Percentiles rank a stretch among this genome's conserved stretches.
Evolutionary conservation across 2,113 vertebrate species (phyloP).

Genomic region (Eleginops maclovinus): DNA sequence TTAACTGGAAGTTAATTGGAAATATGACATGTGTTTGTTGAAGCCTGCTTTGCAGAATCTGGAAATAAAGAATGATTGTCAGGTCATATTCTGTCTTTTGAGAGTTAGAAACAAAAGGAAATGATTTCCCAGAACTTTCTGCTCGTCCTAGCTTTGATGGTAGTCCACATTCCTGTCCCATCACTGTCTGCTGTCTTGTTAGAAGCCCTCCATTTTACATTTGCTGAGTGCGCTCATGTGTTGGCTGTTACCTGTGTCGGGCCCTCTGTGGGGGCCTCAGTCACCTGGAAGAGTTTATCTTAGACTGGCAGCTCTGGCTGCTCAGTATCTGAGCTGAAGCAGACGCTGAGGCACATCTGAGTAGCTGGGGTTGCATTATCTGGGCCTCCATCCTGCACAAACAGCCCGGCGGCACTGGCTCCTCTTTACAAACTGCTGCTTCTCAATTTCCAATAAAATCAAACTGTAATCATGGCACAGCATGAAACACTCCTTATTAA

Average conservation of each 20-base stretch:
- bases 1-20: constrained; percentile 68
- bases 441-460: constrained; percentile 3
- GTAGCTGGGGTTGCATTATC: no score
- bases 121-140: background rate
- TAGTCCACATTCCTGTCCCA: constrained; percentile 18
- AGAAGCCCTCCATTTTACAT: constrained; percentile 34
- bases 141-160: background rate
- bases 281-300: constrained; percentile 46
- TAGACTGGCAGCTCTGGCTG: constrained; percentile 32
- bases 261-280: constrained; percentile 16
- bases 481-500: constrained; percentile 7
- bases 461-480: background rate
- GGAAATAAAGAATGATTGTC: constrained; percentile 5
- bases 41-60: constrained; percentile 24
- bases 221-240: constrained; percentile 30
- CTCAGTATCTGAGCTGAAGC: constrained; percentile 15
- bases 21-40: constrained; percentile 53
- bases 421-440: constrained; percentile 19
- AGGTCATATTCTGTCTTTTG: background rate
- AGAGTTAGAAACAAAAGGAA: constrained; percentile 27
- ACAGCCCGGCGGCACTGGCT: background rate
- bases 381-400: background rate
- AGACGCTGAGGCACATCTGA: constrained; percentile 1
- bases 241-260: constrained; percentile 45
- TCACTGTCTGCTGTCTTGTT: constrained; percentile 7